Evolutionary conservation across 2,797 vertebrate species (phyloP).

Genomic region (Graptemys geographica): DNA sequence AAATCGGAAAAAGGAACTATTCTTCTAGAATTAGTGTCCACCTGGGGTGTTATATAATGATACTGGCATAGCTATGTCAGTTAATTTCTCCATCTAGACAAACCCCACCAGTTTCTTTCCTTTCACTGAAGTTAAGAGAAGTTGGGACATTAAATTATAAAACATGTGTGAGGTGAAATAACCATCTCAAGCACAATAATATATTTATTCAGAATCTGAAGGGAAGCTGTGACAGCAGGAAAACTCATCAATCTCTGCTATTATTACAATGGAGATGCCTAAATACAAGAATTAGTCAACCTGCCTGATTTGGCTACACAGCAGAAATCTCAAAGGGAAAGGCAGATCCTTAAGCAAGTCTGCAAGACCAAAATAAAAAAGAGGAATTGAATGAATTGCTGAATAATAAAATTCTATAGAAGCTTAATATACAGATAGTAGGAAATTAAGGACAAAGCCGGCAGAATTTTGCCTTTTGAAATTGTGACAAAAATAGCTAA

Average conservation of each 20-base stretch:
- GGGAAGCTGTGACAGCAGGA: neutral
- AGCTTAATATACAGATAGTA: neutral
- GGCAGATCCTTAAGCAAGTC: fast-evolving
- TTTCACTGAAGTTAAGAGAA: neutral
- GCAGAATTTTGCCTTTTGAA: neutral
- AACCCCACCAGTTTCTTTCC: neutral
- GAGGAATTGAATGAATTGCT: neutral
- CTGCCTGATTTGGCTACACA: neutral
- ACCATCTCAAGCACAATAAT: neutral
- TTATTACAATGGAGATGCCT: neutral
- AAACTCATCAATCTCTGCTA: neutral
- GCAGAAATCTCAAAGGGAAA: neutral
- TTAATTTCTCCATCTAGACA: neutral
- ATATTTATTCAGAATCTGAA: neutral
- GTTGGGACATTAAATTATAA: neutral
- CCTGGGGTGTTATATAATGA: neutral
- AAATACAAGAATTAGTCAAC: neutral
- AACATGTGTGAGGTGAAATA: neutral
- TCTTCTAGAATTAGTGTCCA: neutral
- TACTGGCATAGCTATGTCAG: neutral
- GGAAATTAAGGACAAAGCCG: neutral
- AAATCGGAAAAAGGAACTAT: neutral
- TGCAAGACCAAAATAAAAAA: neutral
- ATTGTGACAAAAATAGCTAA: neutral
- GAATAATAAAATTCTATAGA: neutral